Base-by-base conservation (phyloP, 2,888 invertebrate genomes). In the Eupithecia tripunctaria region DNA sequence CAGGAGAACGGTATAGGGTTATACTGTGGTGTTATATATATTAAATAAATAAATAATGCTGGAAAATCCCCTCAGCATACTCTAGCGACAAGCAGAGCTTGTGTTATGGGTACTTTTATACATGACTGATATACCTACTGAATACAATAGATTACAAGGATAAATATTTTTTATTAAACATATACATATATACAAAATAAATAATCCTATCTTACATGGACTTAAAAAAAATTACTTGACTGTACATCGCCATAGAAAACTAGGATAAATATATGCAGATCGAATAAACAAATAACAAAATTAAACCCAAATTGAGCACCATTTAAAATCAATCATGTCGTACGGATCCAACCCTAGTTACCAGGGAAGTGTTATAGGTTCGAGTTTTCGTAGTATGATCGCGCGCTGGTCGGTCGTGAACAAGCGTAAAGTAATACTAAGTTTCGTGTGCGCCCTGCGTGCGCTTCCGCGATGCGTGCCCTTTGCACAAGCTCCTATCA, bases 391-490 rank as follows among this genome's bases (percentile, higher is more conserved):
- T 76, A 60, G 79, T 79, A 73, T 32, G 36, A n/a, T 14, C 65
- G n/a, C n/a, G n/a, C n/a, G 64, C 60, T 79, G 79, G 79, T 82
- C 79, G 81, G 78, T 81, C 79, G 80, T 79, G 79, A 80, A 81
- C 80, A 74, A 82, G 77, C 78, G 71, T 79, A 74, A 70, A 81
- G 78, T 76, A 80, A 75, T 79, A 81, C 76, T 79, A 78, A 80
- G 81, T 84, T 86, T 86, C 87, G 87, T 88, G 89, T 85, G 81
- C 79, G 79, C 80, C 75, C 82, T 88, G 88, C 90, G 90, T 89
- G 88, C 84, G 84, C 87, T 91, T 91, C 90, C 90, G 88, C 85
- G 86, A 86, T 89, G 90, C 89, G 87, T 89, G 89, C 88, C 85
- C 87, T 89, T 86, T 84, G 81, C 86, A 82, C 86, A 88, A 87